A percentile compares a stretch with the other conserved stretches of the same genome.
phyloP scores from a whole-genome alignment of 1,140 invertebrate species.

The Procambarus clarkii region DNA sequence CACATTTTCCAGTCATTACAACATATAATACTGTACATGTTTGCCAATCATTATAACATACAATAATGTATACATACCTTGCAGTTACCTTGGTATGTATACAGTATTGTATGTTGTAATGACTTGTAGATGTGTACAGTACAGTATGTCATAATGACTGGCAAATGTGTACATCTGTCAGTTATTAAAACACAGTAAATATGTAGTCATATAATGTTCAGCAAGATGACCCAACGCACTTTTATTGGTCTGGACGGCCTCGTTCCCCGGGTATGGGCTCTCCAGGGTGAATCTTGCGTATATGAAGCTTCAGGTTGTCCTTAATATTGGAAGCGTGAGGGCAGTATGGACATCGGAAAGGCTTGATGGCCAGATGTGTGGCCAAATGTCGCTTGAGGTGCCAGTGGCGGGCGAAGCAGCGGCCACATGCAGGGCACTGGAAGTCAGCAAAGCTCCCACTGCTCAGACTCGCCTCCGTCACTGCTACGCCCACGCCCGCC shows the following conservation, averaged over 20 bases:
- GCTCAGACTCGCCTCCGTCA: slow-evolving; percentile 1
- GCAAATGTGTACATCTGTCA: too few species aligned
- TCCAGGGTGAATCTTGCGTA: slow-evolving; percentile 68
- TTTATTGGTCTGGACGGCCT: slow-evolving; percentile 31
- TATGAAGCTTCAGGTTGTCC: slow-evolving; percentile 70
- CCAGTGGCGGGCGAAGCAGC: slow-evolving; percentile 71
- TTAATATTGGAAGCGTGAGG: slow-evolving; percentile 72
- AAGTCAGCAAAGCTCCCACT: slow-evolving; percentile 33
- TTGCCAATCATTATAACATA: not conserved
- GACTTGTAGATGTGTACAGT: not conserved
- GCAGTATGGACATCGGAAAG: slow-evolving; percentile 77
- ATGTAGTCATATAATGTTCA: not conserved
- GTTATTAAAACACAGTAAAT: not conserved
- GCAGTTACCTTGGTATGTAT: not conserved
- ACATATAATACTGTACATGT: too few species aligned
- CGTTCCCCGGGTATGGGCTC: slow-evolving; percentile 36
- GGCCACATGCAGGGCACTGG: slow-evolving; percentile 69
- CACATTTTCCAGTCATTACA: too few species aligned
- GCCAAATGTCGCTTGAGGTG: slow-evolving; percentile 76
- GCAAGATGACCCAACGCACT: not conserved
- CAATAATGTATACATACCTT: not conserved
- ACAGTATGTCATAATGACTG: too few species aligned
- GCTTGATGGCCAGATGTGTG: slow-evolving; percentile 72
- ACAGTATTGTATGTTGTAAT: not conserved
- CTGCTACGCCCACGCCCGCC: slow-evolving; percentile 2